Conservation (phyloP, 2,797 vertebrate species). For the Poecilia wingei region DNA sequence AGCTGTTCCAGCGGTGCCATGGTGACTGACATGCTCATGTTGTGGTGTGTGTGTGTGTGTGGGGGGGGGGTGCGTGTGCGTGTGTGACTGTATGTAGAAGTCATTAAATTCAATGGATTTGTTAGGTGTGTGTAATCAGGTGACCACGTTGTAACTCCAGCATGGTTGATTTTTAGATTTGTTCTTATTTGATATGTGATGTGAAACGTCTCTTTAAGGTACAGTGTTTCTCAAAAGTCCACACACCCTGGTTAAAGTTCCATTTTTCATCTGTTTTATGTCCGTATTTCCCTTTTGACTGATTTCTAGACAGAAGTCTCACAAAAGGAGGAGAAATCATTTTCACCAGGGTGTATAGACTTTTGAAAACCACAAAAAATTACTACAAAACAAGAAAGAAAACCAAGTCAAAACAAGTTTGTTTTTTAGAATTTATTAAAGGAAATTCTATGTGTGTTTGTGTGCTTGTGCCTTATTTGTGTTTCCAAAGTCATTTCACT, state of each 20-base stretch:
- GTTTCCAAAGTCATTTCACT: constrained; percentile 41
- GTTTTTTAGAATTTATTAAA: neutral
- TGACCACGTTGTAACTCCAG: constrained; percentile 3
- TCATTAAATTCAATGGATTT: neutral
- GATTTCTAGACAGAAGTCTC: neutral
- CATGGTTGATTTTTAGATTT: neutral
- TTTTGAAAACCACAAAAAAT: neutral
- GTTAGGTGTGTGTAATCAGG: constrained; percentile 5
- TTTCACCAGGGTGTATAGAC: neutral
- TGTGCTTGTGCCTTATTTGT: constrained; percentile 64
- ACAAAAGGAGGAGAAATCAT: neutral
- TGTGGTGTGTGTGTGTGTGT: constrained; percentile 24
- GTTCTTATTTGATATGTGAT: neutral
- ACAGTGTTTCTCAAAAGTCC: neutral
- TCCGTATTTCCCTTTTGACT: neutral
- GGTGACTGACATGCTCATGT: neutral
- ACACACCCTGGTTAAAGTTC: neutral
- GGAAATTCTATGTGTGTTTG: constrained; percentile 5
- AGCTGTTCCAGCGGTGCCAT: neutral
- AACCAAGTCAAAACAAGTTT: neutral
- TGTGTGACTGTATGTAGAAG: neutral
- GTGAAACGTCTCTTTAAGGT: neutral
- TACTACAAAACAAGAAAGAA: neutral
- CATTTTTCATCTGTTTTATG: neutral
- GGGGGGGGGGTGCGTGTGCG: constrained; percentile 11